Evolutionary conservation across 1,140 invertebrate species (phyloP), one percentile per base, ranked within the genome.

Genomic region (Musca vetustissima): DNA sequence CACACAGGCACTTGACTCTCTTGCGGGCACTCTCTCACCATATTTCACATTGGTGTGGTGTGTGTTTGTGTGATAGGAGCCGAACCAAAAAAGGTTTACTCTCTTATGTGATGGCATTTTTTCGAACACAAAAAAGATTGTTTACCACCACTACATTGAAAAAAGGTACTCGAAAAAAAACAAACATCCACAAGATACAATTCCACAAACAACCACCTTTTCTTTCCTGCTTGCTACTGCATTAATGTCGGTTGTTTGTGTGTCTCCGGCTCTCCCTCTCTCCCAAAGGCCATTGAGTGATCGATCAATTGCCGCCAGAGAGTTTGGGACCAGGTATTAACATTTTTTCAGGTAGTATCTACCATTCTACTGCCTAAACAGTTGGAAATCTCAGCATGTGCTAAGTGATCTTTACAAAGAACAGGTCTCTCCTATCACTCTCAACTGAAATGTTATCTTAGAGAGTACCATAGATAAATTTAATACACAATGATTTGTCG

Each of bases 311-410:
- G 36, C 4, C 2, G 6, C 6, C 11, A 43, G 4, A 43, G 57
- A 59, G 55, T 59, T 59, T 59, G 55, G n/a, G 24, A 28, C 57
- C 57, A 61, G 57, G 28, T 61, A 36, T 36, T 28, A n/a, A n/a
- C n/a, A n/a, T 61, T 43, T 2, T 43, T 61, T 19, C 57, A 61
- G 57, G 57, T 61, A 61, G 55, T 43, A 43, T 43, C 36, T 43
- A 43, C 36, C 2, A 43, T 43, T 43, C 36, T 43, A 43, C 7
- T 13, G 36, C 6, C 36, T 43, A 43, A n/a, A 43, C 36, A 43
- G 36, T 43, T 43, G 36, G 36, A 43, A 43, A 43, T 43, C 36
- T 43, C 36, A 43, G 36, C 36, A 43, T 43, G 36, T 43, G 36
- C 36, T 43, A 43, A 43, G 36, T 32, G 28, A n/a, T 55, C 53